Conservation (phyloP, 92 coral and sea anemone genomes). For the Heteractis magnifica region DNA sequence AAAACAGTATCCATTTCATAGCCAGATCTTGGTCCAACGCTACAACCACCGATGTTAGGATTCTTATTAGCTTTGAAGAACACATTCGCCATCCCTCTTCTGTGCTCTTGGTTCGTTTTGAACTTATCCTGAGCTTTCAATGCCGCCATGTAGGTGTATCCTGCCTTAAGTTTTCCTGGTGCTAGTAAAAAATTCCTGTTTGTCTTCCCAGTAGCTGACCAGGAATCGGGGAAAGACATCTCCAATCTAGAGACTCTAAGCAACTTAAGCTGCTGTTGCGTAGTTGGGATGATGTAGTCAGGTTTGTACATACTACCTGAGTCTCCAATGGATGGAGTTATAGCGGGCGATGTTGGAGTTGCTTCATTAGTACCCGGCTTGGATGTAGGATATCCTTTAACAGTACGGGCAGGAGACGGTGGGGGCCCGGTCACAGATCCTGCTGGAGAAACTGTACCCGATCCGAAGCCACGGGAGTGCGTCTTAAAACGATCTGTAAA, state of each 20-base stretch:
- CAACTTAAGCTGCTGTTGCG: not conserved
- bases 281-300: not conserved
- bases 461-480: conserved; percentile 1
- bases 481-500: not conserved
- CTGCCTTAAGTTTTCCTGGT: conserved; percentile 29
- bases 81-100: conserved; percentile 50
- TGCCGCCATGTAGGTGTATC: conserved; percentile 31
- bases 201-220: conserved; percentile 49
- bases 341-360: not conserved
- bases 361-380: not conserved
- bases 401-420: not conserved
- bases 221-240: conserved; percentile 2
- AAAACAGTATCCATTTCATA: conserved; percentile 55
- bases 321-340: not conserved
- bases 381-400: conserved; percentile 12
- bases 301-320: conserved; percentile 6
- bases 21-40: conserved; percentile 44
- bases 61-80: conserved; percentile 43
- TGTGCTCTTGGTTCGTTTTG: not conserved
- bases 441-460: conserved; percentile 2
- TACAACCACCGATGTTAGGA: conserved; percentile 45
- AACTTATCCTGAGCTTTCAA: conserved; percentile 18
- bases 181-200: conserved; percentile 38
- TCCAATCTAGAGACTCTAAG: not conserved
- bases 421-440: conserved; percentile 16